A percentile compares a stretch with the other conserved stretches of the same genome.
Evolutionary conservation across 92 coral and sea anemone genomes (phyloP).

Genomic region (Epizoanthus illoricatus): DNA sequence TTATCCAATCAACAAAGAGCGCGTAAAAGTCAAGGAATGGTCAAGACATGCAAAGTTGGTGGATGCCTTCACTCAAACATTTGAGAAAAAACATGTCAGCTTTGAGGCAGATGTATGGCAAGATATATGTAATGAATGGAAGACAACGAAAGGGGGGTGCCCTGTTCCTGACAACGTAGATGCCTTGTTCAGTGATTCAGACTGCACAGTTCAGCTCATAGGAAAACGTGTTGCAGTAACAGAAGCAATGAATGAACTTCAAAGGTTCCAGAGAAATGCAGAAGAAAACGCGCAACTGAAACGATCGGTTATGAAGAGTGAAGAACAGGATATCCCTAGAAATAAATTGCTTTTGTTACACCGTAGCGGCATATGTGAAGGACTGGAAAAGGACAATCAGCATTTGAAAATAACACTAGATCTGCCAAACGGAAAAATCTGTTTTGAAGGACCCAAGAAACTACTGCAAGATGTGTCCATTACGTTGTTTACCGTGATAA

Average conservation of each 20-base stretch:
- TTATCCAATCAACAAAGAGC: constrained; percentile 8
- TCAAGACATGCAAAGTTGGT: neutral
- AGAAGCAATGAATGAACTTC: neutral
- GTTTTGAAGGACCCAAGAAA: constrained; percentile 35
- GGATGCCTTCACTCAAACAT: neutral
- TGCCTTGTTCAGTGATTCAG: neutral
- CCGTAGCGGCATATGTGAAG: constrained; percentile 1
- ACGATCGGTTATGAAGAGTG: constrained; percentile 22
- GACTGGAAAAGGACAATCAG: constrained; percentile 12
- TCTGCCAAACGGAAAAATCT: neutral
- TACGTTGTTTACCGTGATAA: constrained; percentile 7
- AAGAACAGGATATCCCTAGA: neutral
- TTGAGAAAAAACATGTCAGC: constrained; percentile 7
- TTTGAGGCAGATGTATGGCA: constrained; percentile 12
- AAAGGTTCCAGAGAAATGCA: neutral
- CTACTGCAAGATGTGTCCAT: constrained; percentile 17
- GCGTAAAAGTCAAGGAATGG: neutral
- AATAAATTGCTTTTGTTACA: constrained; percentile 14
- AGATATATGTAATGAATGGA: neutral
- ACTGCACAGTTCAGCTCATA: constrained; percentile 17
- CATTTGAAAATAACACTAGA: constrained; percentile 28
- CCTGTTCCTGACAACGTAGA: neutral
- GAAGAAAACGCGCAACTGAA: constrained; percentile 25
- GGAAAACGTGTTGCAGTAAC: constrained; percentile 34
- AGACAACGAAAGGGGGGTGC: neutral